Percentiles rank a stretch among this genome's conserved stretches.
phyloP scores from a whole-genome alignment of 1,140 invertebrate genomes.

The Polypedilum pembai region DNA sequence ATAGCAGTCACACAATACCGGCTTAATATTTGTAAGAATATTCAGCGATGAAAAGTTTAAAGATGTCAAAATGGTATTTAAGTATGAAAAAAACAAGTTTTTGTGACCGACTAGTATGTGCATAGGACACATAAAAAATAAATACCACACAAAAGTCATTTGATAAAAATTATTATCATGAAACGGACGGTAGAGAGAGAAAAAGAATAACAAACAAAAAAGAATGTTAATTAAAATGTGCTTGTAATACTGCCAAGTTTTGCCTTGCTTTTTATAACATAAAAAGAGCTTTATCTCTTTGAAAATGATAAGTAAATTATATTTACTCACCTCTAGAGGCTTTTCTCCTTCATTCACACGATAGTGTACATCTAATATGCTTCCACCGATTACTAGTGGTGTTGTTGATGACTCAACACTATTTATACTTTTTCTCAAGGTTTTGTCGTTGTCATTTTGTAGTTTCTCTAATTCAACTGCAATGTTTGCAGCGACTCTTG shows the following conservation, averaged over 20 bases:
- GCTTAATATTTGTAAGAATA: no score
- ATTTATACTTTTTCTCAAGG: constrained; percentile 13
- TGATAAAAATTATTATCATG: neutral
- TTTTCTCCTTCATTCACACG: constrained; percentile 51
- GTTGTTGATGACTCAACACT: constrained; percentile 27
- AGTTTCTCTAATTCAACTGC: constrained; percentile 56
- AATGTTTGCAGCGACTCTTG: constrained; percentile 72
- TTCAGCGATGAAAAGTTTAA: no score
- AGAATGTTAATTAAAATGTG: neutral
- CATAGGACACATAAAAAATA: no score
- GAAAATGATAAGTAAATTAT: no score
- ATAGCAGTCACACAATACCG: no score
- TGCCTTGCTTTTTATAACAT: no score
- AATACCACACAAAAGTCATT: neutral
- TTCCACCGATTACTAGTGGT: constrained; percentile 68
- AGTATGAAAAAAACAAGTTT: no score
- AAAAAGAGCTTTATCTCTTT: no score
- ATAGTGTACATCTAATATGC: constrained; percentile 67
- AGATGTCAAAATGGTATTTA: no score
- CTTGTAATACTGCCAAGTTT: neutral
- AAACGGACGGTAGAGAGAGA: neutral
- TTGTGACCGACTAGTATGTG: no score
- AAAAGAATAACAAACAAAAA: neutral
- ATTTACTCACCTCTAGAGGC: constrained; percentile 55
- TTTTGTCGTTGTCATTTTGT: constrained; percentile 38